phyloP scores from a whole-genome alignment of 2,888 invertebrate species.

The Rhaphigaster nebulosa region DNA sequence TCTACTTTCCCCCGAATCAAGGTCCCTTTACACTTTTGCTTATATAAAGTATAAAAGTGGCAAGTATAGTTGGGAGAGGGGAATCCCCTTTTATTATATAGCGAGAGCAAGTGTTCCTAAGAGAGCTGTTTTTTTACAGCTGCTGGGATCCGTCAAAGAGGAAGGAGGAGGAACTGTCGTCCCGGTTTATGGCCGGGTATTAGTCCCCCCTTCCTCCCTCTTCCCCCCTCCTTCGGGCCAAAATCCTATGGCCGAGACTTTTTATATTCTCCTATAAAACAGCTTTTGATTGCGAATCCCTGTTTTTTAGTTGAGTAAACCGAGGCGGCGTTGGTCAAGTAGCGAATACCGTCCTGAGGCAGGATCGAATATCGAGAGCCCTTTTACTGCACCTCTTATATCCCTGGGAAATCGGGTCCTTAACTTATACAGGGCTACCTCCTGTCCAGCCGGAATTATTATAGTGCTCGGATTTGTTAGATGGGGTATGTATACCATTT shows the following conservation, averaged over 20 bases:
- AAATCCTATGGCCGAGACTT: background rate
- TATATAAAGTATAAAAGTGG: slow-evolving; percentile 50
- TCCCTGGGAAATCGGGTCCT: background rate
- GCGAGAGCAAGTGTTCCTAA: slow-evolving; percentile 15
- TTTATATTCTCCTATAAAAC: slow-evolving; percentile 41
- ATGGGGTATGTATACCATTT: too few species aligned
- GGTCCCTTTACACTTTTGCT: slow-evolving; percentile 46
- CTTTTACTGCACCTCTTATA: background rate
- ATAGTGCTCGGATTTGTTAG: too few species aligned
- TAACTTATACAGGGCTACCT: background rate
- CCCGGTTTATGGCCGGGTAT: background rate
- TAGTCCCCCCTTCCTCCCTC: too few species aligned
- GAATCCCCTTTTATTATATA: slow-evolving; percentile 38
- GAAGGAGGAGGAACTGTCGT: background rate
- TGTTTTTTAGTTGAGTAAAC: slow-evolving; percentile 54
- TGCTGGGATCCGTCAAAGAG: background rate
- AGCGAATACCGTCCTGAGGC: background rate
- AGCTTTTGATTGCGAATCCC: slow-evolving; percentile 52
- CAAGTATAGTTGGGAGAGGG: slow-evolving; percentile 1
- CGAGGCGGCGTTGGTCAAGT: background rate
- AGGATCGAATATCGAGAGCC: background rate
- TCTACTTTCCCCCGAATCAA: slow-evolving; percentile 31
- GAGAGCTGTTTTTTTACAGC: slow-evolving; percentile 32
- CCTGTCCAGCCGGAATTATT: background rate
- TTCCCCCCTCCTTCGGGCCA: too few species aligned